Evolutionary conservation across 2,797 vertebrate genomes (phyloP).

Genomic region (Lagocephalus sceleratus): DNA sequence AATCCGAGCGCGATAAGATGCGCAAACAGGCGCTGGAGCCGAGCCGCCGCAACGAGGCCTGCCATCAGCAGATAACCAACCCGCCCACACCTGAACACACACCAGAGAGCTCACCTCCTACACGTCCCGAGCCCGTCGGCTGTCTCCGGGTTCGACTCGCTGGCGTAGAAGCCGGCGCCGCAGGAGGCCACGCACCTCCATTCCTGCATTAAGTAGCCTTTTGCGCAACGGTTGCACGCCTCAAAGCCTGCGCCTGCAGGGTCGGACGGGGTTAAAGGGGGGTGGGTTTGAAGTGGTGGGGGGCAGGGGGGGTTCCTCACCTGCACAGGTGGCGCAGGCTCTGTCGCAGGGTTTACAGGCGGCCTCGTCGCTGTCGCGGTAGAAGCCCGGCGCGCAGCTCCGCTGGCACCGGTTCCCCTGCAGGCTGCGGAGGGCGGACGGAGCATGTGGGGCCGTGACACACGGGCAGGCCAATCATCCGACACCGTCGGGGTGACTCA

Average conservation of each 20-base stretch:
- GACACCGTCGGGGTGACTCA: conserved; percentile 54
- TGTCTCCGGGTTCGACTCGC: conserved; percentile 72
- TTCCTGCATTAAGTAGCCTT: conserved; percentile 87
- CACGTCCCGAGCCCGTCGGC: conserved; percentile 80
- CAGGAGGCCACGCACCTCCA: conserved; percentile 89
- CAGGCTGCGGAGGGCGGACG: conserved; percentile 76
- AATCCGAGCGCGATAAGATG: conserved; percentile 26
- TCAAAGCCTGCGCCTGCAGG: conserved; percentile 82
- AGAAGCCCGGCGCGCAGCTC: conserved; percentile 82
- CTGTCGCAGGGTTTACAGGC: conserved; percentile 86
- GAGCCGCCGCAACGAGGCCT: conserved; percentile 53
- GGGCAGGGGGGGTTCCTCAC: conserved; percentile 62
- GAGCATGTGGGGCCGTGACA: conserved; percentile 55
- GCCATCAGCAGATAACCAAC: conserved; percentile 70
- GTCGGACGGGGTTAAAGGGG: too few species aligned
- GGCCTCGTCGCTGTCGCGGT: conserved; percentile 74
- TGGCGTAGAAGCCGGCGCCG: conserved; percentile 82
- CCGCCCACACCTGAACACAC: conserved; percentile 68
- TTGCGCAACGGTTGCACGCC: conserved; percentile 85
- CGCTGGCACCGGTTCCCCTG: conserved; percentile 84
- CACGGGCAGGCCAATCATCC: conserved; percentile 49
- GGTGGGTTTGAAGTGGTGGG: too few species aligned
- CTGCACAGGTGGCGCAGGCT: conserved; percentile 90
- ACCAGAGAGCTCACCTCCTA: conserved; percentile 83
- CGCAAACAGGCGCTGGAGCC: conserved; percentile 16